phyloP scores from a whole-genome alignment of 2,113 vertebrate species.

The Ia io region DNA sequence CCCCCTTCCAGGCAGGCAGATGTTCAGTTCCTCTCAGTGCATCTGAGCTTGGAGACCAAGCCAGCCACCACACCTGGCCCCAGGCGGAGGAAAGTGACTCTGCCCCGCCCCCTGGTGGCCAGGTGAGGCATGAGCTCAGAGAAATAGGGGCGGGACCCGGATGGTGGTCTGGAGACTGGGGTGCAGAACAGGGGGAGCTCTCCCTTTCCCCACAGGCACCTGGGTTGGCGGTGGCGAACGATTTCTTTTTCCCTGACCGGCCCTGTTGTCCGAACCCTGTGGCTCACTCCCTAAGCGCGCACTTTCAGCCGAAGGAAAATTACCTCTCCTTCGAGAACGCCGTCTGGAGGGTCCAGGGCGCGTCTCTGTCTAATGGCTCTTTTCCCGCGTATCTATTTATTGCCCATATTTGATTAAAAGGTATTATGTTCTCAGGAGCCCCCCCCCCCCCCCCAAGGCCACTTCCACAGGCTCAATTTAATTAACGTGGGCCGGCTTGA shows the following conservation, averaged over 20 bases:
- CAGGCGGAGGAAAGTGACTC: not conserved
- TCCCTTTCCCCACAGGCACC: accelerated
- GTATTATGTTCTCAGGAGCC: conserved; percentile 37
- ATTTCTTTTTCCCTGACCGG: not conserved
- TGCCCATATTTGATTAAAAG: conserved; percentile 42
- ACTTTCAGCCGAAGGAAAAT: not conserved
- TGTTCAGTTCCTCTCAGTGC: not conserved
- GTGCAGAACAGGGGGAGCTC: too few species aligned
- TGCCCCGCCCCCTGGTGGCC: conserved; percentile 60
- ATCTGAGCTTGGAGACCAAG: not conserved
- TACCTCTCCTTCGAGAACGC: not conserved
- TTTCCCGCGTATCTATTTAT: conserved; percentile 61
- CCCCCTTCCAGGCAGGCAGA: not conserved
- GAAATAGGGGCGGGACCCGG: not conserved
- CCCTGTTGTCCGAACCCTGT: not conserved
- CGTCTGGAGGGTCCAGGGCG: not conserved
- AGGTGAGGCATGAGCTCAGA: conserved; percentile 53
- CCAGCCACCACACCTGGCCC: not conserved
- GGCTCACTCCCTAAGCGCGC: not conserved
- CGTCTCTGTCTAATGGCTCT: conserved; percentile 29
- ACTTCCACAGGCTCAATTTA: conserved; percentile 44
- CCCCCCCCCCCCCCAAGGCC: conserved; percentile 38
- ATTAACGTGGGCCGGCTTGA: conserved; percentile 56
- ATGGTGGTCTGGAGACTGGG: not conserved
- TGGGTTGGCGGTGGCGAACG: not conserved